Evolutionary conservation across 92 coral and sea anemone genomes (phyloP).

Genomic region (Chrysogorgia sp.): DNA sequence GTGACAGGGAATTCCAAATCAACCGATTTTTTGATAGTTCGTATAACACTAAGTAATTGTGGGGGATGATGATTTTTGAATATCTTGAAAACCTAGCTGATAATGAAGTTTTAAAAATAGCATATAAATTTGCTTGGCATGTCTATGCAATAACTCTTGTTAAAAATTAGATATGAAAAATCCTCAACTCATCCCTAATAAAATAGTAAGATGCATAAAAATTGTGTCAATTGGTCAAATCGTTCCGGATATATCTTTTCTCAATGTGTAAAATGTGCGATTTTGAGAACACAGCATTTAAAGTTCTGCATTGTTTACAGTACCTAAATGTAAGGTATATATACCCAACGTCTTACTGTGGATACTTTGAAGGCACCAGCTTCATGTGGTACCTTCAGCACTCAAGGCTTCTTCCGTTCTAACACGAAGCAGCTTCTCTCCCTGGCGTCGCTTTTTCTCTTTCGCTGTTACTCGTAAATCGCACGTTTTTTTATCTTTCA

Average conservation of each 20-base stretch:
- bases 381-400: slow-evolving; percentile 21
- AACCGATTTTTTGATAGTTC: no score
- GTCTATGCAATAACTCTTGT: background rate
- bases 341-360: background rate
- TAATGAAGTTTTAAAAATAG: no score
- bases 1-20: no score
- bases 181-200: slow-evolving; percentile 4
- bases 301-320: background rate
- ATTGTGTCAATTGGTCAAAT: background rate
- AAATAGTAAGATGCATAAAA: background rate
- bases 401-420: slow-evolving; percentile 28
- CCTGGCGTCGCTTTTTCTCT: slow-evolving; percentile 3
- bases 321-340: background rate
- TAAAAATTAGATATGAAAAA: background rate
- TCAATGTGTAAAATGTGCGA: background rate
- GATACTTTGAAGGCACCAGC: slow-evolving; percentile 11
- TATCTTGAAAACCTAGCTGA: no score
- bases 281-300: slow-evolving; percentile 23
- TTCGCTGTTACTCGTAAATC: slow-evolving; percentile 22
- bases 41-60: no score
- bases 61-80: no score
- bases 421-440: slow-evolving; percentile 17
- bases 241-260: slow-evolving; percentile 15
- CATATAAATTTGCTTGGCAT: no score
- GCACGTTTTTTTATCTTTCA: background rate